Evolutionary conservation across 1,140 invertebrate species (phyloP).

Genomic region (Diuraphis noxia): DNA sequence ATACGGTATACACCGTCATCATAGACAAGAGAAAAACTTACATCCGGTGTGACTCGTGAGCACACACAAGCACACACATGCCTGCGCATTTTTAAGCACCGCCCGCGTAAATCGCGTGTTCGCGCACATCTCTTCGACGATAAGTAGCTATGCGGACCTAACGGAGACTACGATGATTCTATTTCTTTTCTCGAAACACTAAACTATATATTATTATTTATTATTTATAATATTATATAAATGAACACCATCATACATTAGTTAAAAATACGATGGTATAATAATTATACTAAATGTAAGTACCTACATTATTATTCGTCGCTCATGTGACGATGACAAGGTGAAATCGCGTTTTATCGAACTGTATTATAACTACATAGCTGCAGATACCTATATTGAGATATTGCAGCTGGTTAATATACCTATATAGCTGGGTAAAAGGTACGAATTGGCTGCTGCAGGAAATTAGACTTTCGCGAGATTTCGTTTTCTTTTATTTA

Average conservation of each 20-base stretch:
- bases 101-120: conserved; percentile 39
- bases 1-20: background rate
- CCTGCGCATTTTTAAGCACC: conserved; percentile 45
- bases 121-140: conserved; percentile 28
- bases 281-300: background rate
- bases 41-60: background rate
- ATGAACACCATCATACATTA: background rate
- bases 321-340: background rate
- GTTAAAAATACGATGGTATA: too few species aligned
- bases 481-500: conserved; percentile 18
- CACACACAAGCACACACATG: background rate
- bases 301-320: background rate
- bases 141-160: background rate
- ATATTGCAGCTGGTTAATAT: background rate
- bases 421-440: background rate
- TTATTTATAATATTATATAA: background rate
- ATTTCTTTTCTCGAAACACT: background rate
- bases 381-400: background rate
- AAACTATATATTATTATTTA: background rate
- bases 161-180: background rate
- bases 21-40: background rate
- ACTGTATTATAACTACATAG: background rate
- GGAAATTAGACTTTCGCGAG: conserved; percentile 14
- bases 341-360: background rate
- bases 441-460: background rate